Percentiles rank a stretch among this genome's conserved stretches.
Conservation (phyloP, 2,113 vertebrate species). For the Brevimyrus niger region DNA sequence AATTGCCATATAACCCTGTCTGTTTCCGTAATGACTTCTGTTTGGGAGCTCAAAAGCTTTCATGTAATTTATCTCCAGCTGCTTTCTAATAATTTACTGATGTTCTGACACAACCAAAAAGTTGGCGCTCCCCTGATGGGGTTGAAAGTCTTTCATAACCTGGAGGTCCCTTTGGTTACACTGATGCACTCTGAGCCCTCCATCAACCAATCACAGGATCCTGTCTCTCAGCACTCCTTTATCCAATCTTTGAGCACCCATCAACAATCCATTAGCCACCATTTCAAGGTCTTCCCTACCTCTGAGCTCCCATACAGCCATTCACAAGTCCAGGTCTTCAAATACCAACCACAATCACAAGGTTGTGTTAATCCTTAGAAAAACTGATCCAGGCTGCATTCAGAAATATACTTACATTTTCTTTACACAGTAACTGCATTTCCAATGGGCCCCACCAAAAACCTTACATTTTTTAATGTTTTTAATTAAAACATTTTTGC, state of each 20-base stretch:
- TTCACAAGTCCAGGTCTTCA: background rate
- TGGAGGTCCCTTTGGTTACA: background rate
- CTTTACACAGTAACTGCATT: too few relatives aligned
- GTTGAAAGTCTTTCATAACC: constrained; percentile 30
- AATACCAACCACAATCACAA: background rate
- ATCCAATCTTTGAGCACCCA: constrained; percentile 8
- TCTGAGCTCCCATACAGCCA: background rate
- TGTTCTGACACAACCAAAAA: background rate
- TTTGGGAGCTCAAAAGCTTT: background rate
- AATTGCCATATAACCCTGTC: background rate
- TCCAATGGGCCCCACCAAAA: too few relatives aligned
- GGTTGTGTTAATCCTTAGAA: background rate
- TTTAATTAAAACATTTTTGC: too few relatives aligned
- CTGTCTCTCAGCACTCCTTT: constrained; percentile 6
- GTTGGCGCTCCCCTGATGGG: constrained; percentile 18
- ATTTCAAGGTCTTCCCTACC: background rate
- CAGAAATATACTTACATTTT: too few relatives aligned
- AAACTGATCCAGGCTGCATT: too few relatives aligned
- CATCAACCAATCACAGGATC: background rate
- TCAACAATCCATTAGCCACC: background rate
- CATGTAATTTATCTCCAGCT: background rate
- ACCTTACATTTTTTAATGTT: too few relatives aligned
- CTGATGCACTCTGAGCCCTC: constrained; percentile 20
- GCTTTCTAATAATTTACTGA: background rate
- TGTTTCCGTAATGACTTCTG: background rate